Base-by-base conservation (phyloP, 2,113 vertebrate genomes). In the Tylochromis polylepis region DNA sequence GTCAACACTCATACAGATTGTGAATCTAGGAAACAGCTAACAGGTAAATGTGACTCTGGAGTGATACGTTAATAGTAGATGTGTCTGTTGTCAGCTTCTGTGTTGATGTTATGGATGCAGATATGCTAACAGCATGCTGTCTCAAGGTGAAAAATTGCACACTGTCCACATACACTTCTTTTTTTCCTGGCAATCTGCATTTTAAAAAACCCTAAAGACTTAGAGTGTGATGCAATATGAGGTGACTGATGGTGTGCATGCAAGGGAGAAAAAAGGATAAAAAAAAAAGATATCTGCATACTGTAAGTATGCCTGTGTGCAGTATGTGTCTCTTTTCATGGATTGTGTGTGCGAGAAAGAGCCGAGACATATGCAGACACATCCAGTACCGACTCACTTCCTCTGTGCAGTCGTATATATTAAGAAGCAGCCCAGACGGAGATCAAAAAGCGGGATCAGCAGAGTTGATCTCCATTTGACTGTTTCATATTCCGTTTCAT, bases 401-500 rank as follows among this genome's bases (percentile, higher is more conserved):
- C 60, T 79, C n/a, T 27, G 82, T 78, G 41, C 36, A 86, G 29
- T 83, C 72, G 22, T 46, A 75, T 77, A 83, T 90, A 75, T 92
- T 81, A 75, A 67, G 79, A 15, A 77, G 27, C 5, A 3, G 60
- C 58, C 34, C 65, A 77, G 89, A 75, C 20, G 3, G 87, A 92
- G 93, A 95, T 94, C 93, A 95, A 95, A 93, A 87, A 92, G 87
- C 82, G 53, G 86, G 72, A 92, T 94, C 91, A 91, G 87, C 91
- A 72, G 87, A 93, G 89, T 91, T 90, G 91, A 94, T 95, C 92
- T 90, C 85, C 88, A 70, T 85, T 90, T 87, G 83, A 94, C 75
- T 84, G 86, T 86, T 92, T 88, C 84, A 83, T 93, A 95, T 95
- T 95, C 94, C 1, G 85, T 95, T 95, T 95, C 90, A 95, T 95